A percentile compares a stretch with the other conserved stretches of the same genome.
Evolutionary conservation across 2,797 vertebrate species (phyloP).

Genomic region (Microctenopoma steveboyesi): DNA sequence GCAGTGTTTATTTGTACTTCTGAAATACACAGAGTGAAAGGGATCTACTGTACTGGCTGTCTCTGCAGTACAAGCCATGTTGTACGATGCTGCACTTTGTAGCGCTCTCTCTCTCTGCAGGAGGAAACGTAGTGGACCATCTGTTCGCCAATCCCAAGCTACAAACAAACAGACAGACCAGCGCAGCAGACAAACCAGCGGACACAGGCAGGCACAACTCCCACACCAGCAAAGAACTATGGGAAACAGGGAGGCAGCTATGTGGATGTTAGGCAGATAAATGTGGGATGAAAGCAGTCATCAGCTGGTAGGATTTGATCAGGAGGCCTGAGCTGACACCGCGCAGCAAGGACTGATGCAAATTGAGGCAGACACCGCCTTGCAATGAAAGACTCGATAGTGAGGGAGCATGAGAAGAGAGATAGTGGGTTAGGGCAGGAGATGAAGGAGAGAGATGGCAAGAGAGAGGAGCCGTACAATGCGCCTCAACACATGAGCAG

Average conservation of each 20-base stretch:
- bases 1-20: constrained; percentile 3
- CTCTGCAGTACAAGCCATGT: constrained; percentile 63
- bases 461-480: constrained; percentile 1
- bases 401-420: constrained; percentile 25
- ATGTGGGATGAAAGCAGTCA: constrained; percentile 70
- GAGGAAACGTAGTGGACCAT: constrained; percentile 70
- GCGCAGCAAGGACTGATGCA: constrained; percentile 59
- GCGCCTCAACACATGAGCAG: constrained; percentile 3
- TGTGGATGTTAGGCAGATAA: constrained; percentile 55
- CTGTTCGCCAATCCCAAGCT: constrained; percentile 72
- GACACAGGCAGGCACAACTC: constrained; percentile 51
- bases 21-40: constrained; percentile 2
- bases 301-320: constrained; percentile 68
- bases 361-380: constrained; percentile 64
- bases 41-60: constrained; percentile 24
- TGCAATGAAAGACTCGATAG: constrained; percentile 36
- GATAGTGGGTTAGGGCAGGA: constrained; percentile 11
- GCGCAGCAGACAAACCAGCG: constrained; percentile 57
- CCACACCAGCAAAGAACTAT: constrained; percentile 59
- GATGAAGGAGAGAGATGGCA: neutral
- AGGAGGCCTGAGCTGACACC: constrained; percentile 61
- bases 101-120: constrained; percentile 66
- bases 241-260: constrained; percentile 52
- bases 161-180: constrained; percentile 63
- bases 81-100: constrained; percentile 71